These are phyloP conservation scores for Scaeva pyrastri DNA, from an alignment of 2,888 invertebrate species.

Conservation along the genomic window DNA sequence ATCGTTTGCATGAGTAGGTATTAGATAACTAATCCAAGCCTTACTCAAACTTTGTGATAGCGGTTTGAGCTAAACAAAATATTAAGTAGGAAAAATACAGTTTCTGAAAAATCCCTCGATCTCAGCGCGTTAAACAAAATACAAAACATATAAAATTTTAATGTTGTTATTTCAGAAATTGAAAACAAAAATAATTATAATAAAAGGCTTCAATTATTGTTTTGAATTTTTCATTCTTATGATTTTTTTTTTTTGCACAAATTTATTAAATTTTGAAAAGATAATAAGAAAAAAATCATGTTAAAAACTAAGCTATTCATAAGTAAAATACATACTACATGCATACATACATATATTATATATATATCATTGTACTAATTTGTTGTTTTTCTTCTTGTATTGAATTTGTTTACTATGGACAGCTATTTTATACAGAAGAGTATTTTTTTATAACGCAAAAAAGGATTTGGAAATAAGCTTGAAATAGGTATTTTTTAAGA, in stretches of 20 bases:
- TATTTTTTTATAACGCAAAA: slow-evolving; percentile 21
- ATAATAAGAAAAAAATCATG: slow-evolving; percentile 28
- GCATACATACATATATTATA: background rate
- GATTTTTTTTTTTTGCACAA: slow-evolving; percentile 34
- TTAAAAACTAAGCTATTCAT: slow-evolving; percentile 40
- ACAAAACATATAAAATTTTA: background rate
- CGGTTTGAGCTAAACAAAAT: background rate
- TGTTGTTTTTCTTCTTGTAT: slow-evolving; percentile 24
- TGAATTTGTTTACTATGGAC: slow-evolving; percentile 1
- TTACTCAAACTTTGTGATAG: too few species aligned
- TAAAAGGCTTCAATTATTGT: background rate
- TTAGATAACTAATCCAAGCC: too few species aligned
- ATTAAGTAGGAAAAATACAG: background rate
- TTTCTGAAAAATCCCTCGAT: slow-evolving; percentile 37
- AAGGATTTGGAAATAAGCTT: slow-evolving; percentile 21
- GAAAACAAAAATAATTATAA: background rate
- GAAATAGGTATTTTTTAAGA: slow-evolving; percentile 14
- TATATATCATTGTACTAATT: slow-evolving; percentile 17
- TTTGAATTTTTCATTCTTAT: slow-evolving; percentile 2
- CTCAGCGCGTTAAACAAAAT: slow-evolving; percentile 25
- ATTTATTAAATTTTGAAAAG: slow-evolving; percentile 34
- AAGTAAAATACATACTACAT: slow-evolving; percentile 12
- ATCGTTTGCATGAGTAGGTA: too few species aligned
- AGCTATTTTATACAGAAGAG: background rate
- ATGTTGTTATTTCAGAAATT: background rate